Base-by-base conservation (phyloP, 2,113 vertebrate species). In the Jacana jacana region DNA sequence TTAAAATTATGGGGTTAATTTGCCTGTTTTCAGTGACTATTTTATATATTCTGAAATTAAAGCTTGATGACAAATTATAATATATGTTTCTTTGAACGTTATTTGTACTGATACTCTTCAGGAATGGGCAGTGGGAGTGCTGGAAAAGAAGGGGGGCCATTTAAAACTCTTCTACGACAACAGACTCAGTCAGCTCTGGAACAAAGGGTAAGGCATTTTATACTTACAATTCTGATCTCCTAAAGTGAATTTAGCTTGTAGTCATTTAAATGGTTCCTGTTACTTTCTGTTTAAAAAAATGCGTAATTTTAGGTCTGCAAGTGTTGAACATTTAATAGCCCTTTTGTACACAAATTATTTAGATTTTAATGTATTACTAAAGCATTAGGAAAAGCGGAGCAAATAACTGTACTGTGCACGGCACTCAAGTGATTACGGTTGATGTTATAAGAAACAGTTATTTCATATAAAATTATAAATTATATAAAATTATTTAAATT, bases 121-220 rank as follows among this genome's bases (percentile, higher is more conserved):
- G 99, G 99, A 97, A 99, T 99, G 99, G 99, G 99, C 97, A 99
- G 99, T 95, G 99, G 99, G 91, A 99, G 99, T 86, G 99, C 98
- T 68, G 99, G 99, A 93, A 99, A 99, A 98, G 99, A 99, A 96
- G 99, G 99, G 44, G 99, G 99, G 72, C 98, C 99, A 40, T 98
- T 99, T 97, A 99, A 99, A 98, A 98, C 98, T 68, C 99, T 99
- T 25, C 97, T 99, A 91, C 98, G 99, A 92, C 99, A 99, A 71
- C 99, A 99, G 98, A 99, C 99, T 3, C 99, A 99, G 92, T 98
- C 99, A 27, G 99, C 99, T 71, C 96, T 99, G 89, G 99, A 99
- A 54, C 99, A 99, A 97, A 98, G 99, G 99, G 99, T 99, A 99
- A 96, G 96, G 95, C 83, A 57, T 94, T 93, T 94, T 93, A 39